Conservation (phyloP, 2,888 invertebrate genomes). For the Pimpla rufipes region DNA sequence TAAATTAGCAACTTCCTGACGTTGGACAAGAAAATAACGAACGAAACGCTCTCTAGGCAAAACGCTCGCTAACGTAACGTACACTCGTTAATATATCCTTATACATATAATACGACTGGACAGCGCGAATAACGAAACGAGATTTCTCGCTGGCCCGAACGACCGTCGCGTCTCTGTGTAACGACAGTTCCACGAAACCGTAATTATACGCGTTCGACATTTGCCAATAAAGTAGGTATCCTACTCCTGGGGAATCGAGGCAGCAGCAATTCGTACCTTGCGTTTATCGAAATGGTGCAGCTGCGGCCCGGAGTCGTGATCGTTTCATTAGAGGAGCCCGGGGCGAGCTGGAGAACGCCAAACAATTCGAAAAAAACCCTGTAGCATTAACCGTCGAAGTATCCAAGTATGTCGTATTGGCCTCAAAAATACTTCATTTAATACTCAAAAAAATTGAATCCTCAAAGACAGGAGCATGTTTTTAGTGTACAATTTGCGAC, state of each 20-base stretch:
- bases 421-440: no score
- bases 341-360: no score
- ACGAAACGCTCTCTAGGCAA: slow-evolving; percentile 42
- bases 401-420: no score
- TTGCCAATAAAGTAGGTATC: slow-evolving; percentile 32
- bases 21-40: slow-evolving; percentile 67
- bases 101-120: slow-evolving; percentile 2
- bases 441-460: no score
- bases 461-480: no score
- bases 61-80: slow-evolving; percentile 25
- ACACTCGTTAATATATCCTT: slow-evolving; percentile 3
- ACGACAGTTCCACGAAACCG: slow-evolving; percentile 22
- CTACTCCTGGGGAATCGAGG: background rate
- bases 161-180: slow-evolving; percentile 8
- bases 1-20: slow-evolving; percentile 69
- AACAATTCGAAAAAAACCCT: no score
- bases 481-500: no score
- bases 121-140: slow-evolving; percentile 22
- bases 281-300: background rate
- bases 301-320: background rate
- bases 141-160: slow-evolving; percentile 38
- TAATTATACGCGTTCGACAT: slow-evolving; percentile 46
- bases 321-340: background rate
- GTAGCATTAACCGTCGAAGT: no score
- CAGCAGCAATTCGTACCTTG: background rate